These are phyloP conservation scores for Prolemur simus DNA, from an alignment of 2,113 vertebrate genomes.

Conservation along the genomic window DNA sequence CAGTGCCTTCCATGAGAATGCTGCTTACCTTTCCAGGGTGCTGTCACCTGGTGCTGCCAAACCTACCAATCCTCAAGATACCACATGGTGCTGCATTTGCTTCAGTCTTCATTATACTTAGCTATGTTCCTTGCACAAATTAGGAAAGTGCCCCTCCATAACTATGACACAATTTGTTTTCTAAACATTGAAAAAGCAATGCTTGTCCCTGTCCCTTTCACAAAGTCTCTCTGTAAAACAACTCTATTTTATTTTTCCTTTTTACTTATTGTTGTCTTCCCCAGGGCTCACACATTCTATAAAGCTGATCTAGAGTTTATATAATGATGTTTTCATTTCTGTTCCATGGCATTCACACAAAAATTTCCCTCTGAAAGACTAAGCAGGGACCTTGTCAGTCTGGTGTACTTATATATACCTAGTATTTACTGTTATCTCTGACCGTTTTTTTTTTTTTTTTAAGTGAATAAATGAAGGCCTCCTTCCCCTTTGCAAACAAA, in stretches of 20 bases:
- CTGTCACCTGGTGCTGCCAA: not conserved
- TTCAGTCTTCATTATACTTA: not conserved
- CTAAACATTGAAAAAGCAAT: not conserved
- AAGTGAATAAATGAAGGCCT: not conserved
- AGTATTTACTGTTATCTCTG: not conserved
- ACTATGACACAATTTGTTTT: not conserved
- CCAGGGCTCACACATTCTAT: not conserved
- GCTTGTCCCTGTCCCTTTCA: not conserved
- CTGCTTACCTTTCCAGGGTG: slow-evolving; percentile 2
- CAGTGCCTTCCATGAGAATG: slow-evolving; percentile 45
- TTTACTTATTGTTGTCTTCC: not conserved
- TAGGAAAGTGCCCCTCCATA: not conserved
- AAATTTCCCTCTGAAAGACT: not conserved
- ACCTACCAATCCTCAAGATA: slow-evolving; percentile 29
- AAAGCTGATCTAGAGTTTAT: not conserved
- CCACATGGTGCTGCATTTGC: not conserved
- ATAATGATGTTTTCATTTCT: not conserved
- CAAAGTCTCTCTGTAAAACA: not conserved
- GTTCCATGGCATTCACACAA: not conserved
- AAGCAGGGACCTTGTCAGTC: not conserved
- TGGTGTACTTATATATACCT: not conserved
- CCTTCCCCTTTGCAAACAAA: not conserved
- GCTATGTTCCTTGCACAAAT: not conserved
- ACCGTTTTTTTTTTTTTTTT: not conserved
- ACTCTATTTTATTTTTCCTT: not conserved